Evolutionary conservation across 2,888 invertebrate species (phyloP), one percentile per base, ranked within the genome.

Genomic region (Eupeodes luniger): DNA sequence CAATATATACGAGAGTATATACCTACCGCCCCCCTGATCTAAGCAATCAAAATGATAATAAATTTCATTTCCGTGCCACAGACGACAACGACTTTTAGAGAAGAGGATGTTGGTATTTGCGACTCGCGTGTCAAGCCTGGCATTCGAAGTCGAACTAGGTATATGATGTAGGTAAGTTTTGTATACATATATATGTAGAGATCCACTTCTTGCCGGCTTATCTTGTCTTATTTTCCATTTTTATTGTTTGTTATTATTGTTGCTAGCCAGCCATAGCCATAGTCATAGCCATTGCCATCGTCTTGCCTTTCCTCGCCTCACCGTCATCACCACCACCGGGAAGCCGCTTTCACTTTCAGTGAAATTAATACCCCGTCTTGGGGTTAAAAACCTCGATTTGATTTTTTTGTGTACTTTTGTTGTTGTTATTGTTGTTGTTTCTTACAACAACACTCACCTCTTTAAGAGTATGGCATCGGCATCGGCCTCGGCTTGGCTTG

Each of bases 221-320:
- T 70, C 69, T 36, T 40, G 36, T 47, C 27, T 59, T 59, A 55
- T 44, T 57, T 72, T 72, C 40, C 72, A 72, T 72, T 59, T 72
- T 72, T 75, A 88, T 88, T 88, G 85, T 88, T 88, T 88, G 88
- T 85, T 88, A 81, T 88, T 88, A 88, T 84, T 81, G 88, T 81
- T 85, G 78, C 75, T 81, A 81, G 74, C 36, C 12, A 16, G 47
- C 47, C 47, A 47, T 11, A 12, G 47, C 74, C 72, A 70, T 11
- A 12, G 47, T 67, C 72, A 70, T 70, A 74, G 59, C 34, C 6
- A 16, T 77, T 27, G 27, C 27, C 27, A 27, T 27, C 27, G 27
- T 2, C 27, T 27, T 27, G 27, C 27, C 27, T 27, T 27, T 1
- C 27, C 27, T 27, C 27, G 27, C 27, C 27, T 1, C 2, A 1